Evolutionary conservation across 2,888 invertebrate genomes (phyloP), one percentile per base, ranked within the genome.

Genomic region (Volucella bombylans): DNA sequence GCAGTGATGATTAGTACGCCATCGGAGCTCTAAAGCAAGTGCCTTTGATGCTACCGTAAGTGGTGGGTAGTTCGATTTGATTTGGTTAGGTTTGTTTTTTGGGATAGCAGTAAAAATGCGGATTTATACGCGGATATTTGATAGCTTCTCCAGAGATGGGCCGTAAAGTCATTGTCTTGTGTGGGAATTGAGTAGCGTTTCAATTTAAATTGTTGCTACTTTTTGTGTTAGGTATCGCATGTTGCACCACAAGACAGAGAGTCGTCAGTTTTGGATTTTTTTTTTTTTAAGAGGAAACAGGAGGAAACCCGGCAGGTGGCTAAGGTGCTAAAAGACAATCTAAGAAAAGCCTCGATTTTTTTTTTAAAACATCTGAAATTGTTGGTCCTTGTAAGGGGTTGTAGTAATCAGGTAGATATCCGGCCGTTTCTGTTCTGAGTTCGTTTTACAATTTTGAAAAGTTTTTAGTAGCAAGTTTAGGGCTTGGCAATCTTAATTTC

Each of bases 41-140:
- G 39, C 39, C 79, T 80, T 80, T 80, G 80, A 80, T 80, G 67
- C 31, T 73, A 49, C 62, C 68, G 73, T 72, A 52, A 11, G 41
- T 14, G 10, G 52, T 67, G 61, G 54, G 43, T 43, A 23, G 54
- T 54, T n/a, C 8, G n/a, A 14, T 23, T 12, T 38, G 18, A n/a
- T 12, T 8, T 50, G 31, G 38, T 31, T 31, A 6, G 31, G 6
- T 31, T 31, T 31, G 6, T 31, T 31, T 31, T 31, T 31, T 31
- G 38, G 14, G 45, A 18, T 68, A 47, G 45, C 18, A 39, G 57
- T 72, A 62, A 72, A 72, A 45, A 54, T 62, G 43, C 43, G 31
- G 8, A 62, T 72, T 72, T 72, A 72, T 69, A 39, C 38, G 15
- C 47, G 15, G 55, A 23, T 11, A 12, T 45, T 15, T 12, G 12